These are phyloP conservation scores for Brachionus rotundiformis DNA, from an alignment of 1,140 invertebrate species.

Conservation along the genomic window DNA sequence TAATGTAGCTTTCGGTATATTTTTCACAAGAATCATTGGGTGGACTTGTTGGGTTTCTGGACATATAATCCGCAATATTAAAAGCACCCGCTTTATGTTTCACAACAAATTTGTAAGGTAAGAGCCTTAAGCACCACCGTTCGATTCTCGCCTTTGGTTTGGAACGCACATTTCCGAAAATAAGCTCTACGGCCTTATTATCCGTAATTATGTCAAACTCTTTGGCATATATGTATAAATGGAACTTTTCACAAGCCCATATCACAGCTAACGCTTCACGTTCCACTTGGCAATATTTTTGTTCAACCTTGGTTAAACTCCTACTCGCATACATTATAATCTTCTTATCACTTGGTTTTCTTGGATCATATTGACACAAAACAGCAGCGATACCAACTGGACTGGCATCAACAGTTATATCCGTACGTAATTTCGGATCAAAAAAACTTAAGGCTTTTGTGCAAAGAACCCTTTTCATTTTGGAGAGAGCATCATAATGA, in stretches of 20 bases:
- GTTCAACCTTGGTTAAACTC: conserved; percentile 53
- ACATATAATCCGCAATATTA: too few species aligned
- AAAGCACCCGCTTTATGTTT: too few species aligned
- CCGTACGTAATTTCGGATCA: not conserved
- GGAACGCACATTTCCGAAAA: not conserved
- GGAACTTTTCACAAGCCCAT: not conserved
- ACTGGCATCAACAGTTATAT: conserved; percentile 54
- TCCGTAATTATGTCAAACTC: conserved; percentile 19
- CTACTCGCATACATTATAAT: conserved; percentile 56
- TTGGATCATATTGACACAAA: conserved; percentile 57
- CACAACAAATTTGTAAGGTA: too few species aligned
- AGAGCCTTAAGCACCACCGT: too few species aligned
- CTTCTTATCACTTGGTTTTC: conserved; percentile 50
- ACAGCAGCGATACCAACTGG: conserved; percentile 64
- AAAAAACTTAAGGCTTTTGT: not conserved
- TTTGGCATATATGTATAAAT: conserved; percentile 17
- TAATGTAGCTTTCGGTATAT: too few species aligned
- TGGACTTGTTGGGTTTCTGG: too few species aligned
- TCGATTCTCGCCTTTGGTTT: not conserved
- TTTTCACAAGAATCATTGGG: too few species aligned
- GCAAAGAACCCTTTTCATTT: too few species aligned
- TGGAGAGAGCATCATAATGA: too few species aligned
- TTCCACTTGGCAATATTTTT: conserved; percentile 54
- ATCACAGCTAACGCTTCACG: conserved; percentile 44
- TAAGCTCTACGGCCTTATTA: not conserved